These are phyloP conservation scores for Apis laboriosa DNA, from an alignment of 1,140 invertebrate genomes.

Conservation along the genomic window DNA sequence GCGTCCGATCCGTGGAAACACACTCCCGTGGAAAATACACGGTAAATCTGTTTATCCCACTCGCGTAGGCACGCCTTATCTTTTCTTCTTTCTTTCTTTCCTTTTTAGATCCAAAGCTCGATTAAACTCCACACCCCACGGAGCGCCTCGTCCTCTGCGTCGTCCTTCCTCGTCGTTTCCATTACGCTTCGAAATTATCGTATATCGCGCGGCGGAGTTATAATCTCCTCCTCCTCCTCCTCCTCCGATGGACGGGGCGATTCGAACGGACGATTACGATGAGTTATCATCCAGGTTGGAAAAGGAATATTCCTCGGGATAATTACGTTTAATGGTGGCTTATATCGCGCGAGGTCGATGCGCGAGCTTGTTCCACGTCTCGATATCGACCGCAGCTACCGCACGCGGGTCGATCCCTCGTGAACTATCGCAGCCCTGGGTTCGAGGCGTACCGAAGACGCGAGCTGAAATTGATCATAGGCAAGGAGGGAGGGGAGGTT, in stretches of 20 bases:
- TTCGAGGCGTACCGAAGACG: conserved; percentile 56
- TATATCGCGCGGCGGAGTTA: neutral
- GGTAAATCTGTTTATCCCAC: neutral
- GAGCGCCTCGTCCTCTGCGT: neutral
- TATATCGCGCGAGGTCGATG: neutral
- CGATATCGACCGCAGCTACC: conserved; percentile 19
- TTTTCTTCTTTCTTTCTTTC: no score
- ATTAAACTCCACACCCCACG: neutral
- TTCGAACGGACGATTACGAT: neutral
- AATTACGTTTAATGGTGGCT: conserved; percentile 10
- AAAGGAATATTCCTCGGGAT: neutral
- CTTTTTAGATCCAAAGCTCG: neutral
- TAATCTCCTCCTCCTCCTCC: neutral
- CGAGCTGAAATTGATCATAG: conserved; percentile 55
- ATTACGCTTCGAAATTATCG: neutral
- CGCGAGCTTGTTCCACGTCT: neutral
- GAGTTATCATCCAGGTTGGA: neutral
- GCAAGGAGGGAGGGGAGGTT: conserved; percentile 19
- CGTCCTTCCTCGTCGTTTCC: neutral
- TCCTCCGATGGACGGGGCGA: neutral
- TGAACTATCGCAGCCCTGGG: conserved; percentile 36
- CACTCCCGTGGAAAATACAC: neutral
- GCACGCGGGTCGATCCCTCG: neutral
- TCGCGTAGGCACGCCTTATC: neutral
- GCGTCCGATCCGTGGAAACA: no score